Conservation (phyloP, 2,113 vertebrate species). For the Tauraco erythrolophus region DNA sequence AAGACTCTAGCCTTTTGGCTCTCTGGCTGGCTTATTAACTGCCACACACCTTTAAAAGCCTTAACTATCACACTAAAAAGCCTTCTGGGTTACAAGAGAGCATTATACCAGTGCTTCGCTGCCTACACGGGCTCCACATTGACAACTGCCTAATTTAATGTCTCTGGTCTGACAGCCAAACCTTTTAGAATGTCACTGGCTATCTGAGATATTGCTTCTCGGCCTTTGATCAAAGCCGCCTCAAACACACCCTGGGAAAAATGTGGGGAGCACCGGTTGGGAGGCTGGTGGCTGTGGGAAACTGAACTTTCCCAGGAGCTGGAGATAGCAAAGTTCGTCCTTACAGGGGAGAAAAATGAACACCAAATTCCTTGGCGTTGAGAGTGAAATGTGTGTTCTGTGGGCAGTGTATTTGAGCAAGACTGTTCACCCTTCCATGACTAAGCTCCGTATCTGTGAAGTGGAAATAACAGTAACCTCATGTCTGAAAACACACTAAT, state of each 20-base stretch:
- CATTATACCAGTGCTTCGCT: neutral
- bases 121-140: neutral
- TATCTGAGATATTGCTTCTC: conserved; percentile 19
- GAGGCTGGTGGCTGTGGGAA: conserved; percentile 35
- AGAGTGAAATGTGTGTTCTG: neutral
- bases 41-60: conserved; percentile 29
- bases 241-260: neutral
- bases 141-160: conserved; percentile 43
- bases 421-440: neutral
- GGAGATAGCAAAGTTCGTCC: conserved; percentile 21
- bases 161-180: conserved; percentile 26
- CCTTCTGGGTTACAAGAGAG: neutral
- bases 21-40: neutral
- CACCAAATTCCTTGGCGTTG: neutral
- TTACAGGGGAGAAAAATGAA: neutral
- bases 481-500: neutral
- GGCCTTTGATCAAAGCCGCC: conserved; percentile 32
- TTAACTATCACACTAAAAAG: conserved; percentile 5
- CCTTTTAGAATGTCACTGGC: neutral
- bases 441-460: neutral
- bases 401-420: neutral
- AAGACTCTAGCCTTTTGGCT: neutral
- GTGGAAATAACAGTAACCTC: neutral
- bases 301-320: conserved; percentile 48
- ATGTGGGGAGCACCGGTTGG: neutral